Evolutionary conservation across 2,113 vertebrate genomes (phyloP).

Genomic region (Xiphophorus hellerii): DNA sequence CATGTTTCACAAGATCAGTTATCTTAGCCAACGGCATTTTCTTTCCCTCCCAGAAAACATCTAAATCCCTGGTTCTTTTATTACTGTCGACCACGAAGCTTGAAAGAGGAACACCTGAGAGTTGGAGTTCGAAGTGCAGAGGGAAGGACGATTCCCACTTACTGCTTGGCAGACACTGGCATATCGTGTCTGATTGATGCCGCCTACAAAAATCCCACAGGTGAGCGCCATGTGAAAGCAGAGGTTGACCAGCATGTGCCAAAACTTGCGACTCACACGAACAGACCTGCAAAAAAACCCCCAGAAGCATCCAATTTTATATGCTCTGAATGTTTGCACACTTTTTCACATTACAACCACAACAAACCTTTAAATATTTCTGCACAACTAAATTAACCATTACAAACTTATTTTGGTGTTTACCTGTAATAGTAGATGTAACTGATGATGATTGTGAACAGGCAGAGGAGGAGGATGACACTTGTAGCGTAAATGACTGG

Average conservation of each 20-base stretch:
- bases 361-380: no score
- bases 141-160: constrained; percentile 70
- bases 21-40: no score
- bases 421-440: constrained; percentile 94
- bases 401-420: not conserved
- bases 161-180: constrained; percentile 94
- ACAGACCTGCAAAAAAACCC: constrained; percentile 73
- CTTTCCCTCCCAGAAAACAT: constrained; percentile 23
- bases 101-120: not conserved
- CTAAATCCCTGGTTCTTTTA: not conserved
- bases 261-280: constrained; percentile 92
- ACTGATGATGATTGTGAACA: constrained; percentile 86
- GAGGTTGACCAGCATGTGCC: constrained; percentile 98
- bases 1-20: no score
- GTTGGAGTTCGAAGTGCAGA: not conserved
- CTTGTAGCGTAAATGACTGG: constrained; percentile 91
- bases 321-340: no score
- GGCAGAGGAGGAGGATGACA: constrained; percentile 85
- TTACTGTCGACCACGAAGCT: constrained; percentile 2
- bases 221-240: constrained; percentile 94
- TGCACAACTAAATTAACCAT: not conserved
- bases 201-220: constrained; percentile 90
- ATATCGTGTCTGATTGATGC: constrained; percentile 90
- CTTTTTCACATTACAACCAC: no score
- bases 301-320: no score